phyloP scores from a whole-genome alignment of 2,797 vertebrate species.

The Poliocrania exsul region DNA sequence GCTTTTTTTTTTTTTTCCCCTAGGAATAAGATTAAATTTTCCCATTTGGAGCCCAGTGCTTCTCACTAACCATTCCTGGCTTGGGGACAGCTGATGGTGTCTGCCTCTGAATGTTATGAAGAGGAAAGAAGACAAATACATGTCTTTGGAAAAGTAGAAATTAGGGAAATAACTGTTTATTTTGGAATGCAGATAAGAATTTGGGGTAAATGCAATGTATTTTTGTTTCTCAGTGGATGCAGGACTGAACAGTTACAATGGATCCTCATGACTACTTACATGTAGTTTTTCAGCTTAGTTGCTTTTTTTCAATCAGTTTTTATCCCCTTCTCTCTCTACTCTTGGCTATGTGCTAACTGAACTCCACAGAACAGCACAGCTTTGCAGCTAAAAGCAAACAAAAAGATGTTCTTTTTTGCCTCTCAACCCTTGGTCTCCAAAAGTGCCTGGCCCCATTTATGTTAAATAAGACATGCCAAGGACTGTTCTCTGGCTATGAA shows the following conservation, averaged over 20 bases:
- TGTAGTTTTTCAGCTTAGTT: not conserved
- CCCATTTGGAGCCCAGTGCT: not conserved
- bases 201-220: not conserved
- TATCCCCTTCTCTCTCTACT: not conserved
- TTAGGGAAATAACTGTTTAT: not conserved
- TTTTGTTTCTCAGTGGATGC: not conserved
- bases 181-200: not conserved
- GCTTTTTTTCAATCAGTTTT: not conserved
- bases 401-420: not conserved
- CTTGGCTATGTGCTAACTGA: not conserved
- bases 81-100: not conserved
- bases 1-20: not conserved
- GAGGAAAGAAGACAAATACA: not conserved
- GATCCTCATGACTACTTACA: not conserved
- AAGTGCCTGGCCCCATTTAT: not conserved
- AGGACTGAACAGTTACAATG: not conserved
- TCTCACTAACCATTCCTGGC: not conserved
- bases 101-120: not conserved
- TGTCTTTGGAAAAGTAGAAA: not conserved
- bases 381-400: constrained; percentile 15
- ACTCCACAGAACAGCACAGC: not conserved
- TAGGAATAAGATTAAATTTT: not conserved
- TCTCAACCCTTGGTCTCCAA: not conserved
- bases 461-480: not conserved
- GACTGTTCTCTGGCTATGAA: constrained; percentile 3